Evolutionary conservation across 1,140 invertebrate species (phyloP), one percentile per base, ranked within the genome.

Genomic region (Leptinotarsa defecta): DNA sequence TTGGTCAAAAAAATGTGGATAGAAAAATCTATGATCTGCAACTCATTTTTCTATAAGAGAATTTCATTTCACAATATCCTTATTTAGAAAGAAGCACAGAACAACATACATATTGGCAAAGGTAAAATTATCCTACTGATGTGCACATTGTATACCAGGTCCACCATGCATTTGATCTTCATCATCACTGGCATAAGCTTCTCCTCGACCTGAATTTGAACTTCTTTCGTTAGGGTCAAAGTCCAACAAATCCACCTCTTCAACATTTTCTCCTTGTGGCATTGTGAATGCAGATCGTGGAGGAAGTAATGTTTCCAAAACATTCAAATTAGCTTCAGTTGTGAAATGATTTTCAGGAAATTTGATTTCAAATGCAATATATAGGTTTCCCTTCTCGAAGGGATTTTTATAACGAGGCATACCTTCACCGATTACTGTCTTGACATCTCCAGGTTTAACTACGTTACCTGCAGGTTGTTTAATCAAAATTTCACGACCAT

Each of bases 381-480:
- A 94, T n/a, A 98, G 86, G 84, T 94, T 92, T 57, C 96, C 96
- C 82, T 92, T 93, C 77, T 95, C 92, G 83, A 94, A 93, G 52
- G 94, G 92, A 86, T 94, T 92, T 81, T 92, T 92, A 80, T 93
- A 92, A 11, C 90, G 87, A 0, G 97, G 97, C 97, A 98, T 98
- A 5, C 97, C 97, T 87, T 97, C 95, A 27, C 91, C 91, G 74
- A 89, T 87, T 62, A 98, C 89, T 76, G 91, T 91, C 86, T 95
- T 96, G 2, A 95, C 84, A 77, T 93, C 92, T 78, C 94, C 95
- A 76, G 93, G 92, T 79, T 91, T 91, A 73, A 95, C 90, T 11
- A 95, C 90, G 75, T 92, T 88, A 62, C 95, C 95, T 43, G 93
- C 89, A 62, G 90, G 84, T 77, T 91, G 91, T 83, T 87, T 90